A percentile compares a stretch with the other conserved stretches of the same genome.
These are phyloP conservation scores for Mobula birostris DNA, from an alignment of 2,113 vertebrate genomes.

Conservation along the genomic window DNA sequence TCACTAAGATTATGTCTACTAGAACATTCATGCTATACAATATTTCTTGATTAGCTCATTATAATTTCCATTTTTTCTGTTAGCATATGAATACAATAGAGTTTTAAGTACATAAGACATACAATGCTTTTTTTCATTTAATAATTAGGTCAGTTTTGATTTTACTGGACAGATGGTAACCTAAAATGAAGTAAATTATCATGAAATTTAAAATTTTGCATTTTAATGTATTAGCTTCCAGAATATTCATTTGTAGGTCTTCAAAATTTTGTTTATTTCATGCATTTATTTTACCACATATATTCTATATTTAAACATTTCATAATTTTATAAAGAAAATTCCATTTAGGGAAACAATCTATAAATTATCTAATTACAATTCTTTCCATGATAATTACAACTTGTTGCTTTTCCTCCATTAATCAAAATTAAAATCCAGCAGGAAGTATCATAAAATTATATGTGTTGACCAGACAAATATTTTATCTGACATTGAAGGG, in stretches of 20 bases:
- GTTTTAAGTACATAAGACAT: not conserved
- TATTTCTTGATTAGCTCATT: not conserved
- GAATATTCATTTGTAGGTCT: not conserved
- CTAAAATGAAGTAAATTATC: not conserved
- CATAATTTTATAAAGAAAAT: not conserved
- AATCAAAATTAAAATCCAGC: slow-evolving; percentile 23
- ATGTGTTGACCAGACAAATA: not conserved
- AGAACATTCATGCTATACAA: not conserved
- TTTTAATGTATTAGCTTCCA: not conserved
- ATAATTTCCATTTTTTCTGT: not conserved
- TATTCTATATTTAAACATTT: not conserved
- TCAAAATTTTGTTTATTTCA: not conserved
- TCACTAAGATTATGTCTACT: not conserved
- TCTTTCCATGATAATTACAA: not conserved
- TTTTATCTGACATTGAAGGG: not conserved
- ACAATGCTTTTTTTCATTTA: not conserved
- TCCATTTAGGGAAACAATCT: not conserved
- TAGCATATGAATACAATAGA: not conserved
- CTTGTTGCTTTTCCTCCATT: not conserved
- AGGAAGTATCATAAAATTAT: not conserved
- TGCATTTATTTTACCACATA: not conserved
- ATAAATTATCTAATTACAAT: not conserved
- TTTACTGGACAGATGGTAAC: not conserved
- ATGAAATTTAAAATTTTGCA: too few relatives aligned
- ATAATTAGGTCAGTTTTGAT: not conserved